phyloP scores from a whole-genome alignment of 2,888 invertebrate genomes.

The Platycnemis pennipes region DNA sequence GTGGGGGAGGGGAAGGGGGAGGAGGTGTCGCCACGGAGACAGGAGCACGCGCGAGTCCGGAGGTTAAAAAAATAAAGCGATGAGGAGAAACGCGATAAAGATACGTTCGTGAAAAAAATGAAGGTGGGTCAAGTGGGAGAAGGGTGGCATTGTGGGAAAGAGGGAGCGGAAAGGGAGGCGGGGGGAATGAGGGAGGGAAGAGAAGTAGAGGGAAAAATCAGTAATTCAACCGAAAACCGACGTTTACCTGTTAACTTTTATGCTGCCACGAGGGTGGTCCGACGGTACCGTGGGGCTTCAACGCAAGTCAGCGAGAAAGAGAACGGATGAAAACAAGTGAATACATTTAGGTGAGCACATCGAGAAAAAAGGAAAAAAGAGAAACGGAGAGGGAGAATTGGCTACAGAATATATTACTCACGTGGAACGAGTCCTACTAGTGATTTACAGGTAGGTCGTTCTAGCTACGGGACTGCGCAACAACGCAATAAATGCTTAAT shows the following conservation, averaged over 20 bases:
- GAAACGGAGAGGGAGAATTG: too few species aligned
- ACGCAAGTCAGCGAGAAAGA: not conserved
- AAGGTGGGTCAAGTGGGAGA: not conserved
- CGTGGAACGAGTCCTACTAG: too few species aligned
- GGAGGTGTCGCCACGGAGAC: not conserved
- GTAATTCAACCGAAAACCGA: not conserved
- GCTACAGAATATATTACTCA: too few species aligned
- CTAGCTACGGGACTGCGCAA: too few species aligned
- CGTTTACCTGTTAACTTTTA: not conserved
- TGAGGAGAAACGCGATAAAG: not conserved
- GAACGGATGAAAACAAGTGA: not conserved
- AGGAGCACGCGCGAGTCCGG: not conserved
- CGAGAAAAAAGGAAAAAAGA: too few species aligned
- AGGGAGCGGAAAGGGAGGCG: not conserved
- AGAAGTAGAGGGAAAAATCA: not conserved
- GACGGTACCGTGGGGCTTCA: not conserved
- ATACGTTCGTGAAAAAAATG: not conserved
- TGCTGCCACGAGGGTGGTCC: not conserved
- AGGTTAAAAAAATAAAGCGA: not conserved
- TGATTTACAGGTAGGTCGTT: too few species aligned
- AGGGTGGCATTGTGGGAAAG: not conserved
- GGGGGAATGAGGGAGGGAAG: not conserved
- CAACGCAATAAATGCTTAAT: too few species aligned
- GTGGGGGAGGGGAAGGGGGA: not conserved
- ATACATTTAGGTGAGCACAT: not conserved